phyloP scores from a whole-genome alignment of 2,888 invertebrate species.

The Agriotes lineatus region DNA sequence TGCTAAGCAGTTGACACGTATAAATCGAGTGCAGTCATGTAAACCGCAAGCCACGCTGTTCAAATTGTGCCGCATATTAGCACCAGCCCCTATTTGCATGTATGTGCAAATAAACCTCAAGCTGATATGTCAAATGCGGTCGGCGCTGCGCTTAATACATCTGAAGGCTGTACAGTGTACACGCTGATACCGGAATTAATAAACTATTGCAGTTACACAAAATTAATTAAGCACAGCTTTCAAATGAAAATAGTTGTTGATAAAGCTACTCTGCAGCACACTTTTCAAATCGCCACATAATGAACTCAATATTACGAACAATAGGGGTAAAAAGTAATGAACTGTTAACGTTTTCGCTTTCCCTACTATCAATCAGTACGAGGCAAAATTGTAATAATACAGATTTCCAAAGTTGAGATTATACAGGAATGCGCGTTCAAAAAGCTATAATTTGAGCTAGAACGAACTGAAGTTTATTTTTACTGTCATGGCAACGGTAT shows the following conservation, averaged over 20 bases:
- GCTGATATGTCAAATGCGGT: slow-evolving; percentile 23
- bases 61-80: slow-evolving; percentile 19
- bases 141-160: slow-evolving; percentile 9
- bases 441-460: no score
- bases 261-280: no score
- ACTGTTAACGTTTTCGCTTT: no score
- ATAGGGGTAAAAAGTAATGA: no score
- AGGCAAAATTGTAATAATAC: no score
- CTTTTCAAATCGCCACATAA: no score
- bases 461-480: no score
- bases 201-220: slow-evolving; percentile 18
- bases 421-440: no score
- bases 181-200: slow-evolving; percentile 6
- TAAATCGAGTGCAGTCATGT: slow-evolving; percentile 9
- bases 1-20: slow-evolving; percentile 7
- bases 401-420: no score
- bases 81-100: slow-evolving; percentile 14
- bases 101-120: slow-evolving; percentile 21
- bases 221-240: slow-evolving; percentile 8
- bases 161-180: slow-evolving; percentile 6
- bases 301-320: neutral
- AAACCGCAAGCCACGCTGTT: slow-evolving; percentile 16
- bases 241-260: no score
- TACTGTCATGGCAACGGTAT: no score
- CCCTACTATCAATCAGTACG: no score